Percentiles rank a stretch among this genome's conserved stretches.
phyloP scores from a whole-genome alignment of 2,888 invertebrate genomes.

The Pocota personata region DNA sequence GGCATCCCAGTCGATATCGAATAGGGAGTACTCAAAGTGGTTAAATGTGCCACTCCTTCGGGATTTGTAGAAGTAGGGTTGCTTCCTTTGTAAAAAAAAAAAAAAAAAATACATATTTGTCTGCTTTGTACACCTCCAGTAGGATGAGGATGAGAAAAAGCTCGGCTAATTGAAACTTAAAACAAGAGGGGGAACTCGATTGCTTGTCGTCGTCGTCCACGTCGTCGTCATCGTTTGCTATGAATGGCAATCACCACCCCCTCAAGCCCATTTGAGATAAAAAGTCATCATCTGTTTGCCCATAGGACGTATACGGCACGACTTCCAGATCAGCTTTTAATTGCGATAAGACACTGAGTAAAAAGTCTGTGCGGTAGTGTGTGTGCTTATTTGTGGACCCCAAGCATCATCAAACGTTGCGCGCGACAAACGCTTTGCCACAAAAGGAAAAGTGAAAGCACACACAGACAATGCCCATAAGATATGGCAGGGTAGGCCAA shows the following conservation, averaged over 20 bases:
- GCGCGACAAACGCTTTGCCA: slow-evolving; percentile 54
- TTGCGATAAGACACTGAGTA: slow-evolving; percentile 47
- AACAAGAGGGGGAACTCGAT: slow-evolving; percentile 55
- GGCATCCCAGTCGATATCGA: slow-evolving; percentile 1
- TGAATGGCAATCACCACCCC: slow-evolving; percentile 18
- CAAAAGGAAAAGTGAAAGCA: slow-evolving; percentile 72
- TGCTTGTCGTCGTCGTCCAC: slow-evolving; percentile 44
- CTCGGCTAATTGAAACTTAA: slow-evolving; percentile 66
- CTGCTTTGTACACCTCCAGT: not conserved
- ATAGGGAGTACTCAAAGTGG: not conserved
- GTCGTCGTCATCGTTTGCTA: not conserved
- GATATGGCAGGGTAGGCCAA: slow-evolving; percentile 22
- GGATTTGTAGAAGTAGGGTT: not conserved
- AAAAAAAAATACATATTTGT: not conserved
- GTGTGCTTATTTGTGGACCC: slow-evolving; percentile 17
- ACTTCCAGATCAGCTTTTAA: slow-evolving; percentile 58
- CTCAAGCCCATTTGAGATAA: slow-evolving; percentile 34
- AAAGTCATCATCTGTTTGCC: slow-evolving; percentile 43
- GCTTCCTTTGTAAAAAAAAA: slow-evolving; percentile 30
- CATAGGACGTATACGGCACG: slow-evolving; percentile 48
- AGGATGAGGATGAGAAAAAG: slow-evolving; percentile 33
- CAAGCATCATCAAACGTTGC: slow-evolving; percentile 41
- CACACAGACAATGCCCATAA: slow-evolving; percentile 35
- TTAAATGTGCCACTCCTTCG: not conserved
- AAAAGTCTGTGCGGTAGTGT: slow-evolving; percentile 1